Conservation (phyloP, 2,797 vertebrate species). For the Enteromius viviparus region DNA sequence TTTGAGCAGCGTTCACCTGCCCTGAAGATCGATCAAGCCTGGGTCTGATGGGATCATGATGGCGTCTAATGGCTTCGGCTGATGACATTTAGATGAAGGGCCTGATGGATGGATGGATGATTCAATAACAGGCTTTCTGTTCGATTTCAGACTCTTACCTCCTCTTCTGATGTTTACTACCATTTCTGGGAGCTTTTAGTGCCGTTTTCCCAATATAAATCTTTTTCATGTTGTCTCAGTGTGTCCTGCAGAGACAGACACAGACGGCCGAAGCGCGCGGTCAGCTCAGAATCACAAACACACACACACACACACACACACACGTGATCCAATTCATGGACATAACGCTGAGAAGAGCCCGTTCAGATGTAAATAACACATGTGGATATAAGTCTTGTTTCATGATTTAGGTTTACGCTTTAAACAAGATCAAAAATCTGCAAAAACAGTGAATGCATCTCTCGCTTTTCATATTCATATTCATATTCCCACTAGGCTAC, state of each 20-base stretch:
- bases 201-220: slow-evolving; percentile 83
- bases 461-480: not conserved
- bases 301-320: not conserved
- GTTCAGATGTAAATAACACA: no score
- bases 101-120: not conserved
- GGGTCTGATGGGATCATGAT: not conserved
- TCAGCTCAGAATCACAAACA: not conserved
- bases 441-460: not conserved
- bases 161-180: slow-evolving; percentile 80
- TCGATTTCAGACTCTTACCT: slow-evolving; percentile 72
- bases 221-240: slow-evolving; percentile 80
- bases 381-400: not conserved
- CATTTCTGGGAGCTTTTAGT: slow-evolving; percentile 79
- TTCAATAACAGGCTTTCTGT: not conserved
- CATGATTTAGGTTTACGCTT: not conserved
- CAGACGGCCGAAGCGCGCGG: not conserved
- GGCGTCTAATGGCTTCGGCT: not conserved
- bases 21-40: not conserved
- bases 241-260: slow-evolving; percentile 71
- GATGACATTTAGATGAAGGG: slow-evolving; percentile 25
- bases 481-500: no score
- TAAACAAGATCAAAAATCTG: not conserved
- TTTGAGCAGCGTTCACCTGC: not conserved
- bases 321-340: no score
- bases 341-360: no score